Base-by-base conservation (phyloP, 2,888 invertebrate species). In the Saturnia japonica region DNA sequence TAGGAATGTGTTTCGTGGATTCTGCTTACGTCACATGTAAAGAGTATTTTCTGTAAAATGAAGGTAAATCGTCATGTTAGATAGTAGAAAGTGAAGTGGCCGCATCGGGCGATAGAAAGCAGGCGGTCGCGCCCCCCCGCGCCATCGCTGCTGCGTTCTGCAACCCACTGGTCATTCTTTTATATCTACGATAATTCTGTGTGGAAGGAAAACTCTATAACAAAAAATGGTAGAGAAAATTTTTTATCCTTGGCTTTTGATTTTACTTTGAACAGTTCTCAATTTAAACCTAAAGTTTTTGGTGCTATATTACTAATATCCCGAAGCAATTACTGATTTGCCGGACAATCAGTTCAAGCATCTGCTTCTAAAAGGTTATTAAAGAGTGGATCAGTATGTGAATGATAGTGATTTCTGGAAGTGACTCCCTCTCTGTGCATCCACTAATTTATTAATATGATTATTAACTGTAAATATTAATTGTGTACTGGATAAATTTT, bases 11-110 rank as follows among this genome's bases (percentile, higher is more conserved):
- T 12, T 54, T 54, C n/a, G 54, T 54, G 54, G 57, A 14, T 60
- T 60, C 9, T n/a, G 22, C 57, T 60, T 60, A n/a, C 40, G 22
- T 64, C 34, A 40, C 40, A 40, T 64, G 11, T 40, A n/a, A 40
- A 64, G 40, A n/a, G 40, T 40, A 64, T 40, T n/a, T 64, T 64
- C 40, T 40, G 64, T 40, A 40, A 64, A 40, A 64, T 60, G 54
- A 54, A 25, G 25, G 34, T 40, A 40, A 40, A 64, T 34, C 64
- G 80, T 82, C 85, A 84, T 88, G 83, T 88, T 84, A 82, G 80
- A 89, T 88, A 89, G 88, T 93, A 93, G 93, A 93, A 93, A 93
- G 93, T 93, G 93, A 93, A 91, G 92, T 87, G 77, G 87, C 87
- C 88, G 88, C 90, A 90, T 88, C 89, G 85, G 88, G 83, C 88